Evolutionary conservation across 2,113 vertebrate species (phyloP), one percentile per base, ranked within the genome.

Genomic region (Antennarius striatus): DNA sequence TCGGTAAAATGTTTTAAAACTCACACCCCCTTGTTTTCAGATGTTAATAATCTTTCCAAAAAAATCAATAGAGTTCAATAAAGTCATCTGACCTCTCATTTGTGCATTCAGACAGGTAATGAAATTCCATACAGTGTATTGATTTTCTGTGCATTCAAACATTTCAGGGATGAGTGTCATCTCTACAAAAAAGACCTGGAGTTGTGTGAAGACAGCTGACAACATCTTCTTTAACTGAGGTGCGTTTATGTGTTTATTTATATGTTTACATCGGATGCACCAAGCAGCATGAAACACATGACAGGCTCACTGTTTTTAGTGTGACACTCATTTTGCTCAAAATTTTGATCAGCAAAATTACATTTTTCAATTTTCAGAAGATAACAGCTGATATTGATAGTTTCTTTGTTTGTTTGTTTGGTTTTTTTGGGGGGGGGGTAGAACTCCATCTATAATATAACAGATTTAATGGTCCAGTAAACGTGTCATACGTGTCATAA

Each of bases 21-120:
- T 83, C 87, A 17, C 85, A 51, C 0, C 85, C 85, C 49, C 13
- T 30, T 30, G 10, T 47, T 61, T 68, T 70, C 59, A 73, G 57
- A 84, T 82, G 79, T 83, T 89, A 73, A 95, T 93, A 95, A 96
- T 94, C 93, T 93, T 91, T 91, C 16, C 0, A 88, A 92, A 15
- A 55, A 93, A 92, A 95, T 96, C 94, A 92, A 95, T 96, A 36
- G 10, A 40, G 61, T 43, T 81, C 73, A 75, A 63, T 71, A 90
- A 95, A 94, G 94, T 95, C 91, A 95, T 95, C 92, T 93, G 92
- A 88, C 86, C 92, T 94, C 93, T 94, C 94, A 91, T 92, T 93
- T 92, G 94, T 93, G 92, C 92, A 92, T 94, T 89, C 94, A 81
- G 90, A 84, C 93, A 92, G 77, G 93, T 84, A 73, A 79, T 84